These are phyloP conservation scores for Pachydiplax longipennis DNA, from an alignment of 2,888 invertebrate species.

Conservation along the genomic window DNA sequence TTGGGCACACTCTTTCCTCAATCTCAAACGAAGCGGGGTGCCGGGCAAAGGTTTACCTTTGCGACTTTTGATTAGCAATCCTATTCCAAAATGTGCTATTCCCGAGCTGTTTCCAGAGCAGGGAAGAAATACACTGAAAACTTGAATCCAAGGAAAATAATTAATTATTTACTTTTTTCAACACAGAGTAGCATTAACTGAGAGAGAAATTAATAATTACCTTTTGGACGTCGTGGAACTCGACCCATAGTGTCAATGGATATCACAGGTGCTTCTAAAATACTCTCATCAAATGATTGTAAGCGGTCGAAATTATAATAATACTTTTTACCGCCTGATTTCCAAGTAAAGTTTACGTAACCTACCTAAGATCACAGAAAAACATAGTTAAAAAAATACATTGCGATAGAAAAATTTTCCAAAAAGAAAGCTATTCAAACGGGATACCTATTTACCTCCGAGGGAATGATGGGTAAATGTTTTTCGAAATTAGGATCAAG, in stretches of 20 bases:
- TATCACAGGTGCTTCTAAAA: slow-evolving; percentile 84
- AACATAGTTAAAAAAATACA: background rate
- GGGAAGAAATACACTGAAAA: slow-evolving; percentile 86
- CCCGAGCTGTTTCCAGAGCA: slow-evolving; percentile 89
- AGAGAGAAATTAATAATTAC: slow-evolving; percentile 60
- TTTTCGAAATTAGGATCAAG: slow-evolving; percentile 89
- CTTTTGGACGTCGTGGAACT: slow-evolving; percentile 86
- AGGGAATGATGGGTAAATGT: slow-evolving; percentile 88
- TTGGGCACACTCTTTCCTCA: slow-evolving; percentile 93
- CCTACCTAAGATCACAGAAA: slow-evolving; percentile 60
- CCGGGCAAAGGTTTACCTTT: slow-evolving; percentile 82
- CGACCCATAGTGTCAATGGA: slow-evolving; percentile 86
- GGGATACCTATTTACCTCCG: slow-evolving; percentile 70
- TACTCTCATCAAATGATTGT: slow-evolving; percentile 82
- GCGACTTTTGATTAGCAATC: slow-evolving; percentile 81
- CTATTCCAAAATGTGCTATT: slow-evolving; percentile 86
- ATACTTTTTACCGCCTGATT: slow-evolving; percentile 80
- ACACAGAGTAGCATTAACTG: background rate
- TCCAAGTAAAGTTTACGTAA: slow-evolving; percentile 91
- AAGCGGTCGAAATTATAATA: slow-evolving; percentile 87
- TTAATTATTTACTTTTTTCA: background rate
- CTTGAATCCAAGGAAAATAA: slow-evolving; percentile 61
- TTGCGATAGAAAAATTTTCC: background rate
- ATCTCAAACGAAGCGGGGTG: slow-evolving; percentile 84
- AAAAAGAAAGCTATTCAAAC: background rate